A percentile compares a stretch with the other conserved stretches of the same genome.
These are phyloP conservation scores for Neostethus bicornis DNA, from an alignment of 2,797 vertebrate species.

Conservation along the genomic window DNA sequence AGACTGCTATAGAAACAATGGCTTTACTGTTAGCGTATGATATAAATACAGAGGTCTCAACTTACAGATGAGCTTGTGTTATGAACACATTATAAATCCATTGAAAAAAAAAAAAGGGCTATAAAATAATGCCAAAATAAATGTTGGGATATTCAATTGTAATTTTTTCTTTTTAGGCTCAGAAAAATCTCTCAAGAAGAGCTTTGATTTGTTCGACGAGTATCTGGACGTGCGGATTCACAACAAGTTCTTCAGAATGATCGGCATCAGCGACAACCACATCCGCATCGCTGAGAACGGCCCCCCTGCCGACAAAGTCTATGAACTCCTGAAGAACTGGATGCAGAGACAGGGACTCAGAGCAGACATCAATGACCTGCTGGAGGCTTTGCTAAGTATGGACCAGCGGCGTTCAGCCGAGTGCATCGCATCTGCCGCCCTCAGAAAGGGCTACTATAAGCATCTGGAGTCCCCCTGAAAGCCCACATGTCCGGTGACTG, in stretches of 20 bases:
- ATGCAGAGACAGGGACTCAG: slow-evolving; percentile 82
- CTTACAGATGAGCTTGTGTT: background rate
- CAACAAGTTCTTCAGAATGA: slow-evolving; percentile 84
- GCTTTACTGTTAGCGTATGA: background rate
- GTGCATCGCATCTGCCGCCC: slow-evolving; percentile 75
- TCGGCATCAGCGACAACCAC: slow-evolving; percentile 81
- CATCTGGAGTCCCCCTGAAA: slow-evolving; percentile 67
- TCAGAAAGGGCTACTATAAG: slow-evolving; percentile 77
- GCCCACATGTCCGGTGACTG: background rate
- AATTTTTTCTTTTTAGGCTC: slow-evolving; percentile 61
- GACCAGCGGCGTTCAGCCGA: slow-evolving; percentile 83
- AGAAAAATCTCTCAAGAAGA: slow-evolving; percentile 79
- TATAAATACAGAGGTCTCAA: background rate
- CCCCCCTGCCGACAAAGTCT: slow-evolving; percentile 76
- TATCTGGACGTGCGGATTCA: slow-evolving; percentile 79
- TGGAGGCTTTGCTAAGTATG: slow-evolving; percentile 75
- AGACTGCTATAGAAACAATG: slow-evolving; percentile 3
- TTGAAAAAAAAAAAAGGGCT: background rate
- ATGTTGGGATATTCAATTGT: background rate
- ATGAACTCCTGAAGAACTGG: slow-evolving; percentile 83
- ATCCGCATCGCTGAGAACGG: slow-evolving; percentile 78
- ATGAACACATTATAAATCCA: background rate
- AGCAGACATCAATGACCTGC: slow-evolving; percentile 81
- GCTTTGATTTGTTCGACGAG: slow-evolving; percentile 82
- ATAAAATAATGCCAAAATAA: background rate